Base-by-base conservation (phyloP, 2,888 invertebrate species). In the Dasypolia templi region DNA sequence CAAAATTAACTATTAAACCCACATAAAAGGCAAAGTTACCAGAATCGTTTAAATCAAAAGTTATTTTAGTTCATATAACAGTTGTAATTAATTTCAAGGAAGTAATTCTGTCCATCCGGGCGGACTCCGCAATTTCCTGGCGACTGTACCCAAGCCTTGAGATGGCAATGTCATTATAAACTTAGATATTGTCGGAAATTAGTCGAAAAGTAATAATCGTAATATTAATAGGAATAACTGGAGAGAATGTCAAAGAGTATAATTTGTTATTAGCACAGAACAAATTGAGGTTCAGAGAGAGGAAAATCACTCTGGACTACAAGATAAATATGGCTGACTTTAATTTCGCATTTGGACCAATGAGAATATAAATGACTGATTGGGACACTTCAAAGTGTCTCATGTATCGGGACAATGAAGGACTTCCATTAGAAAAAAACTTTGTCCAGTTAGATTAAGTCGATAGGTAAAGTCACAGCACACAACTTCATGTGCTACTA, bases 51-150 rank as follows among this genome's bases (percentile, higher is more conserved):
- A 72, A 63, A 80, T 77, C 71, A 74, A 63, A 76, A 56, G 72
- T 74, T 66, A 80, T 75, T 84, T 75, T 82, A 84, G 85, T 84
- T 69, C 72, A 75, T 82, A 80, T 82, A 85, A 77, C 85, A 61
- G 75, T 74, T 35, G 72, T 84, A 80, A 85, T 86, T 85, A 82
- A 85, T 84, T 82, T 74, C 46, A 44, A 58, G 72, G 63, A 82
- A 82, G 77, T 82, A 82, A 84, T 81, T 84, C 66, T 62, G 64
- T 12, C 86, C 76, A 75, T 79, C 75, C 73, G 75, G 70, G 49
- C 58, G 56, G 64, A 46, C 42, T 49, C 75, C 69, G 73, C 79
- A 86, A 84, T 85, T 86, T 85, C 86, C 85, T 75, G 69, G 22
- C 62, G 67, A 83, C 80, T 73, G 22, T 75, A 55, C 71, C 69